Base-by-base conservation (phyloP, 2,113 vertebrate genomes). In the Periophthalmodon schlosseri region DNA sequence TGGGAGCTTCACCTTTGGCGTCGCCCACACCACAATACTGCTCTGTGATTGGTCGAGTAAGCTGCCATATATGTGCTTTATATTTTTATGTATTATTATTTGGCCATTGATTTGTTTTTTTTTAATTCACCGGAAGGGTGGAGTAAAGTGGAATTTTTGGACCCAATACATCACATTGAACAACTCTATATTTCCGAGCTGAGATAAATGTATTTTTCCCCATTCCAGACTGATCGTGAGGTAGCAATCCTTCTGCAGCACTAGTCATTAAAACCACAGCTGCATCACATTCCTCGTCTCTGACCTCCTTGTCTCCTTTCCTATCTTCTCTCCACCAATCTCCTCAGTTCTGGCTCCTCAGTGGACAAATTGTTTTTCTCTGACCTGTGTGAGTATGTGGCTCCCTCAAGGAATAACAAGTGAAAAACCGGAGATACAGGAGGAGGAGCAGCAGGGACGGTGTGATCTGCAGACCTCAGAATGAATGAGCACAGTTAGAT, bases 321-420 rank as follows among this genome's bases (percentile, higher is more conserved):
- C 63, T 47, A 16, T 60, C 57, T 60, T 20, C 23, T 28, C 39
- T 12, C 28, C 44, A 16, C 47, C 47, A 15, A 49, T 49, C 47
- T 16, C 47, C 47, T 56, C 56, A 1, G 77, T 68, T 33, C 33
- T 39, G 28, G 72, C 77, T 64, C 69, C 66, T 76, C 15, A 18
- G 76, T 50, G 81, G 77, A 82, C 61, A 73, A 85, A 82, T 74
- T 75, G 77, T 52, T 63, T 39, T 71, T 47, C 69, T 79, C 33
- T 63, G 72, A 77, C 69, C 56, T 20, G 20, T 63, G 68, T 58
- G 34, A 61, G 57, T 28, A 11, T 61, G 52, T 66, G 36, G 24
- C 14, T 9, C 46, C 63, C 63, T 21, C 1, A 9, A 63, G 73
- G 14, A n/a, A 13, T 69, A 63, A 63, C 60, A 63, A 34, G 60